phyloP scores from a whole-genome alignment of 2,888 invertebrate species.

The Caenorhabditis sp. region DNA sequence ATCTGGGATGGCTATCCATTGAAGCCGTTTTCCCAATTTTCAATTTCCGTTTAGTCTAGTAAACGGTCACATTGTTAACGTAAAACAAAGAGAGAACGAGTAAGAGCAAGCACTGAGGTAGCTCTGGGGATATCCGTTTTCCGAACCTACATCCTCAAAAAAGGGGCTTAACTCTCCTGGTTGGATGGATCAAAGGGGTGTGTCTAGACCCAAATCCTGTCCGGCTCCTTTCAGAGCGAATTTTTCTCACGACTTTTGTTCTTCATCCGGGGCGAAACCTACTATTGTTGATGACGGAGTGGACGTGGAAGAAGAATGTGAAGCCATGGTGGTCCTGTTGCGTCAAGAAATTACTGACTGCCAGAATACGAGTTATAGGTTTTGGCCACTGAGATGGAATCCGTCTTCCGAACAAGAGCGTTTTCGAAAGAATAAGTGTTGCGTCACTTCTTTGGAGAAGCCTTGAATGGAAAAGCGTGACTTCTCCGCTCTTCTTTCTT shows the following conservation, averaged over 20 bases:
- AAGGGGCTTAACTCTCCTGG: not conserved
- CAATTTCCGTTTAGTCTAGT: constrained; percentile 45
- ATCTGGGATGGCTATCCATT: constrained; percentile 14
- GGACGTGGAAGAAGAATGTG: constrained; percentile 44
- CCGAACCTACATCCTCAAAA: constrained; percentile 29
- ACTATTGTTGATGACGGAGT: constrained; percentile 53
- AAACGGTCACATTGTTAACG: constrained; percentile 14
- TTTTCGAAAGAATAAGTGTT: constrained; percentile 21
- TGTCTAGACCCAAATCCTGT: constrained; percentile 30
- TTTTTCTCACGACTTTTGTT: constrained; percentile 56
- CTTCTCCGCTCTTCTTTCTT: constrained; percentile 35
- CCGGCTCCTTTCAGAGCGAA: not conserved
- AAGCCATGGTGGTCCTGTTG: constrained; percentile 37
- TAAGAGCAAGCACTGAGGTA: constrained; percentile 23
- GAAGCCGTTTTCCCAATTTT: constrained; percentile 8
- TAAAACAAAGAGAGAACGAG: constrained; percentile 1
- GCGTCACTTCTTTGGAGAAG: constrained; percentile 44
- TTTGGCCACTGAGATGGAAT: not conserved
- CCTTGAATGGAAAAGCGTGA: constrained; percentile 39
- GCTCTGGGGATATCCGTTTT: constrained; percentile 15
- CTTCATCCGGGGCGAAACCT: constrained; percentile 40
- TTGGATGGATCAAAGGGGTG: constrained; percentile 18
- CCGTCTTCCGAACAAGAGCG: constrained; percentile 1
- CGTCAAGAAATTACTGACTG: constrained; percentile 19
- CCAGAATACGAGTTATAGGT: constrained; percentile 43